Evolutionary conservation across 2,113 vertebrate genomes (phyloP).

Genomic region (Gracilinanus agilis): DNA sequence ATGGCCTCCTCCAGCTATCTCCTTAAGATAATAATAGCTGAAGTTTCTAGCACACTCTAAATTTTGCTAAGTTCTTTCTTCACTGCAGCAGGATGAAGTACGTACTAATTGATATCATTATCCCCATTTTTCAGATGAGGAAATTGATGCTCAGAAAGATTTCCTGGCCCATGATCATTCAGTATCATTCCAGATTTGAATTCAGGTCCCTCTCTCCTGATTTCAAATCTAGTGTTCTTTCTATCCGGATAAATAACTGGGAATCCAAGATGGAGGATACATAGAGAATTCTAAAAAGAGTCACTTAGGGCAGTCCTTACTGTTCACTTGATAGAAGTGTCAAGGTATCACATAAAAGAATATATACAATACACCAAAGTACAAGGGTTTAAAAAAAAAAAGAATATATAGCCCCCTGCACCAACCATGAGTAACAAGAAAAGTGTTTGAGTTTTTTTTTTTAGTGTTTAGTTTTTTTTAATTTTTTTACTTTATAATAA

Average conservation of each 20-base stretch:
- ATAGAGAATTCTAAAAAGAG: background rate
- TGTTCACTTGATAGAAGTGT: background rate
- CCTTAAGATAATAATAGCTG: background rate
- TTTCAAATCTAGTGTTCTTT: background rate
- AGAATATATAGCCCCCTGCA: background rate
- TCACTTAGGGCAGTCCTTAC: background rate
- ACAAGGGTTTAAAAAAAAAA: too few relatives aligned
- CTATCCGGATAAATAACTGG: background rate
- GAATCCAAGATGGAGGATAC: background rate
- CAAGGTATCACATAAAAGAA: background rate
- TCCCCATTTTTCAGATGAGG: conserved; percentile 1
- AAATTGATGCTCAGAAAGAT: background rate
- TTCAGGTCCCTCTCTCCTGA: background rate
- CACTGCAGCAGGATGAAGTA: background rate
- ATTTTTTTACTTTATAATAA: too few relatives aligned
- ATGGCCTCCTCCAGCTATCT: background rate
- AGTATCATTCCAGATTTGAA: background rate
- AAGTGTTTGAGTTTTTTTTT: too few relatives aligned
- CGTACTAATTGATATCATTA: background rate
- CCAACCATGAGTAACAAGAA: background rate
- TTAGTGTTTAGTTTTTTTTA: too few relatives aligned
- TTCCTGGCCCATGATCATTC: background rate
- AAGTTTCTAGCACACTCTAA: background rate
- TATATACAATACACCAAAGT: too few relatives aligned
- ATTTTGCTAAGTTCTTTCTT: background rate